phyloP scores from a whole-genome alignment of 2,113 vertebrate genomes.

The Cyanoliseus patagonus region DNA sequence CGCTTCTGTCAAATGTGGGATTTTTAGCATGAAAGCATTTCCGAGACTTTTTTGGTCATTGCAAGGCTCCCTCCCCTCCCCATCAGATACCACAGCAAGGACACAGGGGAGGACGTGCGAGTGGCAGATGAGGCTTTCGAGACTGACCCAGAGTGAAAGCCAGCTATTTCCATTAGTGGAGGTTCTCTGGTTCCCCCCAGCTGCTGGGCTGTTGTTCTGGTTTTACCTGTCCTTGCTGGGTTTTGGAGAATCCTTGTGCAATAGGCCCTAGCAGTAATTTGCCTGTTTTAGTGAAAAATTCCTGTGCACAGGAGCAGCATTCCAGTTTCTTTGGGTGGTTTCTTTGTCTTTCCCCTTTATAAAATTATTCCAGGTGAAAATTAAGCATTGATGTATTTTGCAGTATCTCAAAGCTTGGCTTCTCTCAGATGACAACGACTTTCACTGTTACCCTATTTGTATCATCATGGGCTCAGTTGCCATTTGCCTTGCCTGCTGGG shows the following conservation, averaged over 20 bases:
- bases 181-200: background rate
- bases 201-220: background rate
- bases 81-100: background rate
- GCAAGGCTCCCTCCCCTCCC: background rate
- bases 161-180: background rate
- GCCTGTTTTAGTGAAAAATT: background rate
- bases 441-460: background rate
- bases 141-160: background rate
- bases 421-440: background rate
- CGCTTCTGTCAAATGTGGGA: conserved; percentile 28
- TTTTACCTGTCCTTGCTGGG: background rate
- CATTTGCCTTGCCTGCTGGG: background rate
- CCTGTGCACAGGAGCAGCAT: background rate
- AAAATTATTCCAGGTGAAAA: background rate
- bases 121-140: accelerated
- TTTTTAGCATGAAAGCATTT: conserved; percentile 9
- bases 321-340: background rate
- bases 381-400: background rate
- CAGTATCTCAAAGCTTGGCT: background rate
- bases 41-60: background rate
- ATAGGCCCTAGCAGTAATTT: background rate
- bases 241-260: background rate
- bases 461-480: accelerated
- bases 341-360: background rate
- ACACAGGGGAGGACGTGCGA: accelerated